These are phyloP conservation scores for Gymnocypris eckloni DNA, from an alignment of 2,797 vertebrate species.

Conservation along the genomic window DNA sequence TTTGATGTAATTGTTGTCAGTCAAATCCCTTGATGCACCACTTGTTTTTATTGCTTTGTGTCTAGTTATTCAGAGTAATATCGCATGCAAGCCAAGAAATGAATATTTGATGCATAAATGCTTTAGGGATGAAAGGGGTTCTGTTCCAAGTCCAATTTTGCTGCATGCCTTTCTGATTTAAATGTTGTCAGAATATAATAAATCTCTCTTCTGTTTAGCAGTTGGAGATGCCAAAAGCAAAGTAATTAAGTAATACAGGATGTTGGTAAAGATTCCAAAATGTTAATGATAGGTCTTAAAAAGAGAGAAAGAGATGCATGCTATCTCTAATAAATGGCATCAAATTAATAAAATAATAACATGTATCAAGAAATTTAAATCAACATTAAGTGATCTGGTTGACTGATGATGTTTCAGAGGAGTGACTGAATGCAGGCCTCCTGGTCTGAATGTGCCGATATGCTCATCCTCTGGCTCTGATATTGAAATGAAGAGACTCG, in stretches of 20 bases:
- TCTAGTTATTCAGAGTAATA: constrained; percentile 45
- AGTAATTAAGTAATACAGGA: constrained; percentile 42
- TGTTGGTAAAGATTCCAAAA: constrained; percentile 28
- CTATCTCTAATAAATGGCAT: not conserved
- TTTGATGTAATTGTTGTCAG: constrained; percentile 48
- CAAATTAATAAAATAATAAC: not conserved
- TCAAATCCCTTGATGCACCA: constrained; percentile 32
- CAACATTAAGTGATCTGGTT: constrained; percentile 29
- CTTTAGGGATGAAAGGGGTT: constrained; percentile 35
- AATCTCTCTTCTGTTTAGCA: constrained; percentile 30
- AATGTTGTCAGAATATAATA: constrained; percentile 34
- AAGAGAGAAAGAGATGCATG: not conserved
- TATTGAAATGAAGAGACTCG: constrained; percentile 26
- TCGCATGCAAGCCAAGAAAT: constrained; percentile 41
- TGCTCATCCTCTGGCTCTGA: constrained; percentile 30
- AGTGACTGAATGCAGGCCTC: constrained; percentile 30
- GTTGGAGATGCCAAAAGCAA: constrained; percentile 34
- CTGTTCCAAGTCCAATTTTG: constrained; percentile 38
- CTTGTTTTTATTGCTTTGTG: constrained; percentile 47
- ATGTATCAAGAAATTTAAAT: constrained; percentile 14
- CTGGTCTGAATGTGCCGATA: constrained; percentile 36
- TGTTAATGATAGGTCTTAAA: not conserved
- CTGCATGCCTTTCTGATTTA: constrained; percentile 40
- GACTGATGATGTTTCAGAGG: constrained; percentile 25
- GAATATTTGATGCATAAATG: constrained; percentile 37